A percentile compares a stretch with the other conserved stretches of the same genome.
Evolutionary conservation across 1,140 invertebrate species (phyloP).

Genomic region (Drosophila bocqueti): DNA sequence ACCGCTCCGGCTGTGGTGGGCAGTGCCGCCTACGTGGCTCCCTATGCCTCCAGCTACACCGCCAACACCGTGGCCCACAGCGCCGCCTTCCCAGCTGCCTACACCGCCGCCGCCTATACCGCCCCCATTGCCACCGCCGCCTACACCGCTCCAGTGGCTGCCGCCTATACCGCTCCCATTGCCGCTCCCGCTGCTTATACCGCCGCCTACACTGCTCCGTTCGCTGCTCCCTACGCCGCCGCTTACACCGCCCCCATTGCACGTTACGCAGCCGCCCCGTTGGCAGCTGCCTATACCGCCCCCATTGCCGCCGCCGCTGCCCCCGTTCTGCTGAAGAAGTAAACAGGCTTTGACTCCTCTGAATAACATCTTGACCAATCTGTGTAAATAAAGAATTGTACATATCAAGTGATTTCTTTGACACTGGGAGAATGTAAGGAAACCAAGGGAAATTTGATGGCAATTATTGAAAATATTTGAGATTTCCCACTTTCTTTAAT

Average conservation of each 20-base stretch:
- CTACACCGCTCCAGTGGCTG: slow-evolving; percentile 52
- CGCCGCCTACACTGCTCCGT: slow-evolving; percentile 38
- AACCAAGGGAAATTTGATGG: too few species aligned
- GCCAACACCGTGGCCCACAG: slow-evolving; percentile 73
- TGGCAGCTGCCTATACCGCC: slow-evolving; percentile 62
- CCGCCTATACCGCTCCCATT: slow-evolving; percentile 54
- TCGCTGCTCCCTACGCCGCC: slow-evolving; percentile 76
- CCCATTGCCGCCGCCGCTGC: slow-evolving; percentile 62
- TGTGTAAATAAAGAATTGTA: slow-evolving; percentile 69
- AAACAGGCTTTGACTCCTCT: slow-evolving; percentile 23
- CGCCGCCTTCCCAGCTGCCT: slow-evolving; percentile 78
- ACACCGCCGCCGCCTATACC: slow-evolving; percentile 58
- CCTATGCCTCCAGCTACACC: slow-evolving; percentile 84
- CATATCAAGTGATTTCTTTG: slow-evolving; percentile 9
- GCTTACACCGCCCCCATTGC: slow-evolving; percentile 58
- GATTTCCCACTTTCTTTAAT: neutral
- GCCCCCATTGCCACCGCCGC: slow-evolving; percentile 55
- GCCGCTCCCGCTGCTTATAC: slow-evolving; percentile 62
- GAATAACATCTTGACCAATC: slow-evolving; percentile 47
- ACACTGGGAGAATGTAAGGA: slow-evolving; percentile 3
- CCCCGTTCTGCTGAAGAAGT: slow-evolving; percentile 72
- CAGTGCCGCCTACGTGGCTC: slow-evolving; percentile 85
- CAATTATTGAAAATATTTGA: neutral
- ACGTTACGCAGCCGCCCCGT: slow-evolving; percentile 83
- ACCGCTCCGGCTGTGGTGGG: slow-evolving; percentile 83